Evolutionary conservation across 2,888 invertebrate species (phyloP).

Genomic region (Lasius platythorax): DNA sequence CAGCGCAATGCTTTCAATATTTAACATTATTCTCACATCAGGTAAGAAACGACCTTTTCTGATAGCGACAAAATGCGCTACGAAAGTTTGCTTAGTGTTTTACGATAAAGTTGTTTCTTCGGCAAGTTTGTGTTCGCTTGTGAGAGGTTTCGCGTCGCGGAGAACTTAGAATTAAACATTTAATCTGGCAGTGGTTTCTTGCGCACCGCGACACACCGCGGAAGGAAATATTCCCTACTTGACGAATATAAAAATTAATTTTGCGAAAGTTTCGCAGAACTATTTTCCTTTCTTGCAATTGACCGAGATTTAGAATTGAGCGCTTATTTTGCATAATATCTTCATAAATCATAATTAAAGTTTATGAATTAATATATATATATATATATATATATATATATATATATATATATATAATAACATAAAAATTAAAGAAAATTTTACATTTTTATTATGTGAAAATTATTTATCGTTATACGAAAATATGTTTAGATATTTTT

Average conservation of each 20-base stretch:
- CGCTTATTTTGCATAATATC: background rate
- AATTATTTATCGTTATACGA: background rate
- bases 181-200: constrained; percentile 2
- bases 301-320: background rate
- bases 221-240: background rate
- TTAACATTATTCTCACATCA: constrained; percentile 6
- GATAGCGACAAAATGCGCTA: background rate
- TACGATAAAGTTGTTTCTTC: constrained; percentile 18
- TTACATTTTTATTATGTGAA: background rate
- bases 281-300: background rate
- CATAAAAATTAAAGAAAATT: background rate
- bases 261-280: constrained; percentile 3
- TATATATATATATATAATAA: background rate
- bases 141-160: background rate
- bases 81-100: constrained; percentile 33
- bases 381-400: background rate
- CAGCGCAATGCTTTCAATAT: background rate
- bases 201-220: background rate
- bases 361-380: background rate
- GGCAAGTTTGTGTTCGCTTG: constrained; percentile 21
- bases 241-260: constrained; percentile 24
- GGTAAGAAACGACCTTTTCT: background rate
- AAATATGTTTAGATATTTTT: background rate
- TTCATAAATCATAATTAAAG: background rate
- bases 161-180: constrained; percentile 12